phyloP scores from a whole-genome alignment of 2,113 vertebrate species.

The Actenoides lindsayi region DNA sequence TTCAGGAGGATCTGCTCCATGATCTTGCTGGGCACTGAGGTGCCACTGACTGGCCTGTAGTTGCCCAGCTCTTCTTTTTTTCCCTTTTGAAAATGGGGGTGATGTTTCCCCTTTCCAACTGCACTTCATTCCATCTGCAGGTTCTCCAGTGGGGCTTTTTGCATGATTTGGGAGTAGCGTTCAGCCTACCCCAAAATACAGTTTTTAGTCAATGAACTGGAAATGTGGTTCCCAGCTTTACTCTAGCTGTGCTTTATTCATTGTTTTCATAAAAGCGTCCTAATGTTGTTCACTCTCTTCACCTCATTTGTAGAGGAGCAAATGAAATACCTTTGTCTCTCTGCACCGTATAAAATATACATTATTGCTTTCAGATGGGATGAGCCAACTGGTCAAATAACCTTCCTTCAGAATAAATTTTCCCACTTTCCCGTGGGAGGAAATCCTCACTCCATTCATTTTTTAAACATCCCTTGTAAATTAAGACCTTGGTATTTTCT shows the following conservation, averaged over 20 bases:
- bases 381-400: background rate
- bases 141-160: background rate
- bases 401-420: background rate
- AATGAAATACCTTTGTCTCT: background rate
- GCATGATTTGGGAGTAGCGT: background rate
- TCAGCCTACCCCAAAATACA: background rate
- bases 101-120: background rate
- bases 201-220: background rate
- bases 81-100: too few species aligned
- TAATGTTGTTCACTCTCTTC: background rate
- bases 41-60: too few species aligned
- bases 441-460: constrained; percentile 17
- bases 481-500: constrained; percentile 32
- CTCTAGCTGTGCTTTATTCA: background rate
- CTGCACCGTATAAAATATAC: background rate
- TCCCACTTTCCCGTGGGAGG: background rate
- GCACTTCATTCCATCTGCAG: background rate
- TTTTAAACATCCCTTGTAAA: constrained; percentile 32
- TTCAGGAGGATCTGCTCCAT: too few species aligned
- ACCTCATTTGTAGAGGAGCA: background rate
- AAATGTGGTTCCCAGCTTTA: background rate
- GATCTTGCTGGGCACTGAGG: too few species aligned
- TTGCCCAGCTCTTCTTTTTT: too few species aligned
- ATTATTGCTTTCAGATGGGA: background rate
- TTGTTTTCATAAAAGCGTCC: background rate